These are phyloP conservation scores for Scomber scombrus DNA, from an alignment of 2,113 vertebrate genomes.

Conservation along the genomic window DNA sequence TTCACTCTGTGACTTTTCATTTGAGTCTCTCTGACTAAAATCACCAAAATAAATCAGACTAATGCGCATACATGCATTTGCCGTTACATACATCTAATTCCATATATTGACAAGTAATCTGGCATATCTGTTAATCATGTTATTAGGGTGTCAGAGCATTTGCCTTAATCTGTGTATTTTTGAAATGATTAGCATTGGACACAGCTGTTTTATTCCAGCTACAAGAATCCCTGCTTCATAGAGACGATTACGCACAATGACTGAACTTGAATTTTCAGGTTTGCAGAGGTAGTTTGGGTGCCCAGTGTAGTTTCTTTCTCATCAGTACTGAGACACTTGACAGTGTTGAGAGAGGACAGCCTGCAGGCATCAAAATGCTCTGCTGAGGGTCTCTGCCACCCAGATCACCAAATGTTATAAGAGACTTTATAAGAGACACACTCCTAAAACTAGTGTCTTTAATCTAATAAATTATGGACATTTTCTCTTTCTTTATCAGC, in stretches of 20 bases:
- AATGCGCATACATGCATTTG: too few species aligned
- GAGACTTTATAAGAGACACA: background rate
- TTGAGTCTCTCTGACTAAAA: too few species aligned
- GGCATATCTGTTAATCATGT: too few species aligned
- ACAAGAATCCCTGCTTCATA: too few species aligned
- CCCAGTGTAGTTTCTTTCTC: background rate
- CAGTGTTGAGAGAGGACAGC: background rate
- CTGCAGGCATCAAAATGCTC: slow-evolving; percentile 16
- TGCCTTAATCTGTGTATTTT: too few species aligned
- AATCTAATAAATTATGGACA: background rate
- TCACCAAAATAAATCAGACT: too few species aligned
- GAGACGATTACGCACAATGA: background rate
- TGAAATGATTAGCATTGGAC: too few species aligned
- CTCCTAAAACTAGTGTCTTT: background rate
- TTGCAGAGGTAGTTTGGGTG: background rate
- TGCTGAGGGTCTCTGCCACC: background rate
- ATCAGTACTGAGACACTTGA: slow-evolving; percentile 2
- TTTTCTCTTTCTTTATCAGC: background rate
- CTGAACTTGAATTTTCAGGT: slow-evolving; percentile 51
- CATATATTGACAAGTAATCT: too few species aligned
- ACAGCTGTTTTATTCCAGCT: too few species aligned
- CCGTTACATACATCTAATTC: too few species aligned
- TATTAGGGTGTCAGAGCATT: too few species aligned
- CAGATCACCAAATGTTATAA: slow-evolving; percentile 2
- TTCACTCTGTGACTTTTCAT: background rate